phyloP scores from a whole-genome alignment of 2,113 vertebrate genomes.

The Melanostigma gelatinosum region DNA sequence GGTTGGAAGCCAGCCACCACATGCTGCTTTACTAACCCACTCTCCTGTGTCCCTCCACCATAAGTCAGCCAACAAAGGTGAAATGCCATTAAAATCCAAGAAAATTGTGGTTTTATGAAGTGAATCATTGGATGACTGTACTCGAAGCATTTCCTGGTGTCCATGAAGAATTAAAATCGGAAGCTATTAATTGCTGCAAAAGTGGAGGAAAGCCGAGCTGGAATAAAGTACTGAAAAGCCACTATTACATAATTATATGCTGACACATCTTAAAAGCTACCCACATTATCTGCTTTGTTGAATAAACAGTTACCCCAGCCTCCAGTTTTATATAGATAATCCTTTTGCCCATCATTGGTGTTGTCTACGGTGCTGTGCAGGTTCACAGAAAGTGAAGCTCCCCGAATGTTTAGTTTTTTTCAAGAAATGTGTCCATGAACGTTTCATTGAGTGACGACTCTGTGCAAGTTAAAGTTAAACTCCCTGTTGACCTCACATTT shows the following conservation, averaged over 20 bases:
- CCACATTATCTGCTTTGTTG: slow-evolving; percentile 52
- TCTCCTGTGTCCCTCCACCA: slow-evolving; percentile 11
- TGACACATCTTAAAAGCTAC: slow-evolving; percentile 52
- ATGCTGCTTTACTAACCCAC: slow-evolving; percentile 29
- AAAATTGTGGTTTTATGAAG: slow-evolving; percentile 12
- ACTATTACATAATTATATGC: slow-evolving; percentile 55
- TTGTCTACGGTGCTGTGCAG: not conserved
- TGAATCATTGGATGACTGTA: not conserved
- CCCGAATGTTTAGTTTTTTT: not conserved
- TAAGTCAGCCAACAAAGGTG: slow-evolving; percentile 16
- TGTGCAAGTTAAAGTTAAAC: not conserved
- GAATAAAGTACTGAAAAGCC: slow-evolving; percentile 42
- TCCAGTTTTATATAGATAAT: slow-evolving; percentile 36
- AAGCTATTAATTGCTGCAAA: slow-evolving; percentile 38
- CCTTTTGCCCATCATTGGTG: not conserved
- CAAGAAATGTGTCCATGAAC: not conserved
- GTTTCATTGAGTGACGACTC: too few species aligned
- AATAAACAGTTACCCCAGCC: slow-evolving; percentile 41
- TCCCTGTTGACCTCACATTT: not conserved
- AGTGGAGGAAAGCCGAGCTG: slow-evolving; percentile 9
- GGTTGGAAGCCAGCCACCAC: slow-evolving; percentile 37
- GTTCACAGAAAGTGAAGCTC: not conserved
- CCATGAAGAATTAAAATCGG: slow-evolving; percentile 13
- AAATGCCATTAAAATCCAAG: not conserved
- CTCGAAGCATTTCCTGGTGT: slow-evolving; percentile 4